A percentile compares a stretch with the other conserved stretches of the same genome.
Evolutionary conservation across 2,113 vertebrate species (phyloP).

Genomic region (Pangasianodon gigas): DNA sequence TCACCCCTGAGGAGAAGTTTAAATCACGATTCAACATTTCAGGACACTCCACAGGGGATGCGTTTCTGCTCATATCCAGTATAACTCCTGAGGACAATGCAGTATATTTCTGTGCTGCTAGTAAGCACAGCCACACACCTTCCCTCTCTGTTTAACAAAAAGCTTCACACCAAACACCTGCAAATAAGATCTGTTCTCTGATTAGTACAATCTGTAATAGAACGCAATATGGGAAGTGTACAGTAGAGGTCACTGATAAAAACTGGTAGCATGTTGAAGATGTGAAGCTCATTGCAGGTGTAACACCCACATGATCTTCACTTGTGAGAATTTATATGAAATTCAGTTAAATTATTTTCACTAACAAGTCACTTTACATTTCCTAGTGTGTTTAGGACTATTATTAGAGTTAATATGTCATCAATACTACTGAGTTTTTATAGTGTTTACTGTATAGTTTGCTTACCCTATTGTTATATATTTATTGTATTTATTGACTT

Average conservation of each 20-base stretch:
- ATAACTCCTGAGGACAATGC: slow-evolving; percentile 38
- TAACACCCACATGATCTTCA: not conserved
- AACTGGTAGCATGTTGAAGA: not conserved
- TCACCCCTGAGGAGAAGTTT: slow-evolving; percentile 29
- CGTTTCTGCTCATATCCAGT: slow-evolving; percentile 42
- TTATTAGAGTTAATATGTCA: too few species aligned
- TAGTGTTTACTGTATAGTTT: too few species aligned
- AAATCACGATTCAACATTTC: slow-evolving; percentile 33
- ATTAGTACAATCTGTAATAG: not conserved
- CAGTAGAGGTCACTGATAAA: not conserved
- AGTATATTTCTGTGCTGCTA: slow-evolving; percentile 53
- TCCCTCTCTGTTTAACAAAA: slow-evolving; percentile 24
- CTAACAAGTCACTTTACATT: too few species aligned
- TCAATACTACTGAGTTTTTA: too few species aligned
- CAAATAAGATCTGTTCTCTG: slow-evolving; percentile 5
- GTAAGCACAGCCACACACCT: slow-evolving; percentile 30
- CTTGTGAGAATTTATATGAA: not conserved
- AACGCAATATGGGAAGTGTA: too few species aligned
- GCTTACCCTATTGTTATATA: too few species aligned
- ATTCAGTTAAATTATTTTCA: too few species aligned
- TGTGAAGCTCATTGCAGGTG: not conserved
- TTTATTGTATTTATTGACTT: too few species aligned
- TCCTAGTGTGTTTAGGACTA: too few species aligned
- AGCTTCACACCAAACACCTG: slow-evolving; percentile 37
- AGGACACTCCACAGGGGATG: slow-evolving; percentile 41